Base-by-base conservation (phyloP, 2,888 invertebrate species). In the Drosophila nr. perissopoda region DNA sequence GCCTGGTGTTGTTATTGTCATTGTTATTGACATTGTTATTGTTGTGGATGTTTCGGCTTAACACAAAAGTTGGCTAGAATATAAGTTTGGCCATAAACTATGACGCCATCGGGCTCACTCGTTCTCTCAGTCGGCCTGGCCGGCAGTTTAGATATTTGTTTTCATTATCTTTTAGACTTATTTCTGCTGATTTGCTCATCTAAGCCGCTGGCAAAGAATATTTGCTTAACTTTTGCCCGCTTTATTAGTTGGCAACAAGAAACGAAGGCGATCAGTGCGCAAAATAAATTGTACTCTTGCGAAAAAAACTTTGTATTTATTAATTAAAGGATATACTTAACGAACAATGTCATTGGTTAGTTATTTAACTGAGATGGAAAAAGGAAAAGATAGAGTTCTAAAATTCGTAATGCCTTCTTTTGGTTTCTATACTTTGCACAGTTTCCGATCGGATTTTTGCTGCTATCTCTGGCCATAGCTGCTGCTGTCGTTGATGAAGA, bases 111-210 rank as follows among this genome's bases (percentile, higher is more conserved):
- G 64, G 31, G 42, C 61, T 63, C 58, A 65, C 54, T 42, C 38
- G 13, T 36, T 54, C 27, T 38, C 56, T 38, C 56, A 29, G 4
- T 38, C 7, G 13, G 38, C 16, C 40, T 60, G 68, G 75, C 69
- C 52, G 66, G 58, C 78, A 58, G 67, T 83, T 83, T 40, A 77
- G 77, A 73, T 82, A 87, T 89, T 89, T 89, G 85, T 84, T 87
- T 89, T 83, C 70, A 82, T 82, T 89, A 80, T 73, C 54, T 84
- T 77, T 79, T 64, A 34, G 65, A 81, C 73, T 83, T 82, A 78
- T 89, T 89, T 89, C 67, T 58, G 82, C 76, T 76, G 89, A 73
- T 88, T 78, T 72, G 86, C 78, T 86, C 80, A 86, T 78, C 86
- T 73, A 53, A 67, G 72, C 65, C 61, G 69, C 49, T 57, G 60